Percentiles rank a stretch among this genome's conserved stretches.
These are phyloP conservation scores for Dolichoris vasculosae DNA, from an alignment of 1,140 invertebrate genomes.

Conservation along the genomic window DNA sequence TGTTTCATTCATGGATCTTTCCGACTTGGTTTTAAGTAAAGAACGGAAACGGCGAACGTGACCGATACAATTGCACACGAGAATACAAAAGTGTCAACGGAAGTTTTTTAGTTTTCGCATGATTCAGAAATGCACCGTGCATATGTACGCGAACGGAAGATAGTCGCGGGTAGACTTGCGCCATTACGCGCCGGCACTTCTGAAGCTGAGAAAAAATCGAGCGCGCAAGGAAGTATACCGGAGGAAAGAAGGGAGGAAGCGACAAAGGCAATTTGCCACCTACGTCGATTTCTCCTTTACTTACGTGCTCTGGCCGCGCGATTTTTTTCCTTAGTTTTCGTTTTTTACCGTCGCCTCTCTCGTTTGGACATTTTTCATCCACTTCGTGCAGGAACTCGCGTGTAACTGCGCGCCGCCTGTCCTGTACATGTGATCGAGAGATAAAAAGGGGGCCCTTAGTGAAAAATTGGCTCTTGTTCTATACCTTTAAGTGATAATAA, in stretches of 20 bases:
- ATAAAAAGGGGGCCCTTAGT: conserved; percentile 21
- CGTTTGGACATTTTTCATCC: conserved; percentile 34
- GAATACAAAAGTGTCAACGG: neutral
- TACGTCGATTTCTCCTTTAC: conserved; percentile 18
- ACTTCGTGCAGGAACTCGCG: neutral
- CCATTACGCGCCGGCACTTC: conserved; percentile 14
- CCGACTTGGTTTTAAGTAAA: neutral
- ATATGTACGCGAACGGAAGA: neutral
- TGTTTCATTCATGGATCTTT: neutral
- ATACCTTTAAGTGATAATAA: conserved; percentile 32
- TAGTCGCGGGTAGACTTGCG: neutral
- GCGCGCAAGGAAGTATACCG: neutral
- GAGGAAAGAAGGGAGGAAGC: neutral
- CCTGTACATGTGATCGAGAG: conserved; percentile 12
- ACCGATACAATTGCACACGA: neutral
- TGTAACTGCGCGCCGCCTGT: conserved; percentile 3
- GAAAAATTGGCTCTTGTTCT: conserved; percentile 28
- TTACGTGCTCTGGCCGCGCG: neutral
- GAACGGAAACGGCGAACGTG: neutral
- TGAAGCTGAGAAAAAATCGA: neutral
- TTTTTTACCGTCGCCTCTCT: neutral
- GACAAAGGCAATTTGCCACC: conserved; percentile 14
- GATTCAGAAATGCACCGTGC: neutral
- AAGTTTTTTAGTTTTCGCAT: neutral
- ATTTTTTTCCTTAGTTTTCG: neutral